Evolutionary conservation across 2,888 invertebrate species (phyloP).

Genomic region (Argyra leucocephala): DNA sequence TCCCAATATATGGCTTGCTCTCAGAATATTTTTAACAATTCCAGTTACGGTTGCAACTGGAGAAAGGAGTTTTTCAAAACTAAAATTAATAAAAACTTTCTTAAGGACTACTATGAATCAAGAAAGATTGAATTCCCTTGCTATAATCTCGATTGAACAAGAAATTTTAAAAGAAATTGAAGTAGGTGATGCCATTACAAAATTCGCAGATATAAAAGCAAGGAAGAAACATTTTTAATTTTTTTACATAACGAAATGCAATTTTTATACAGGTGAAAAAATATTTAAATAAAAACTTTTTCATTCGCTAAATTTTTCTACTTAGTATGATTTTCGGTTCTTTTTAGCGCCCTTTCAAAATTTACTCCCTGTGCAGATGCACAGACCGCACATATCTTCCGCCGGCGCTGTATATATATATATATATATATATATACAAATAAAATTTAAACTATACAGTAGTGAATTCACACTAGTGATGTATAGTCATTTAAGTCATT

Average conservation of each 20-base stretch:
- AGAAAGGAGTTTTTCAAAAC: constrained; percentile 11
- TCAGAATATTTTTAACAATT: constrained; percentile 11
- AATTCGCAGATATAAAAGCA: constrained; percentile 8
- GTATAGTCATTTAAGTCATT: too few relatives aligned
- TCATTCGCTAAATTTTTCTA: constrained; percentile 8
- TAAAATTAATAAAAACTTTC: constrained; percentile 9
- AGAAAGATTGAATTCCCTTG: constrained; percentile 11
- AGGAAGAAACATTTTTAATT: constrained; percentile 10
- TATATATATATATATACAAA: too few relatives aligned
- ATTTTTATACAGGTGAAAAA: constrained; percentile 9
- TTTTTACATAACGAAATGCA: constrained; percentile 11
- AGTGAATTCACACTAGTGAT: too few relatives aligned
- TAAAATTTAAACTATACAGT: too few relatives aligned
- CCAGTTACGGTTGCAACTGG: constrained; percentile 10
- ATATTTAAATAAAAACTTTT: constrained; percentile 9
- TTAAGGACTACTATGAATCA: constrained; percentile 8
- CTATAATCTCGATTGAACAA: constrained; percentile 8
- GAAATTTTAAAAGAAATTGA: constrained; percentile 9
- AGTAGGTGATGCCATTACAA: constrained; percentile 7
- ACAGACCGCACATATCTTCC: too few relatives aligned
- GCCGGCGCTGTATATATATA: too few relatives aligned
- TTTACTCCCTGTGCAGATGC: too few relatives aligned
- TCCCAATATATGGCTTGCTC: constrained; percentile 12
- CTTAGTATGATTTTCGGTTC: too few relatives aligned
- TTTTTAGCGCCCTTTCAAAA: too few relatives aligned